These are phyloP conservation scores for Tenthredo distinguenda DNA, from an alignment of 2,888 invertebrate genomes.

Conservation along the genomic window DNA sequence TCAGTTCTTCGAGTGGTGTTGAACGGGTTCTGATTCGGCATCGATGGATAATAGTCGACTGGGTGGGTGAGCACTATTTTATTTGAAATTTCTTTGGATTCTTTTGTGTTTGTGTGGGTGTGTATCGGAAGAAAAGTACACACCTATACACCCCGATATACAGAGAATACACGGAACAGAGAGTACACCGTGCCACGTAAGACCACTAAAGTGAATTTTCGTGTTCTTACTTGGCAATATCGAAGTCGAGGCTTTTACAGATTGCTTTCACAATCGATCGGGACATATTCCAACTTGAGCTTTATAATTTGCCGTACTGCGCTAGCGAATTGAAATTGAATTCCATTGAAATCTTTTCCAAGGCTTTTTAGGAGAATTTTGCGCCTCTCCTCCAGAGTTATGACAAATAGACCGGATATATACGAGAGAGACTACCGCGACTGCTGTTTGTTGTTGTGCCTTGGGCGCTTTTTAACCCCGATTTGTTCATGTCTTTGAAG, in stretches of 20 bases:
- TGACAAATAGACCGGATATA: conserved; percentile 6
- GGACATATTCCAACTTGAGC: conserved; percentile 49
- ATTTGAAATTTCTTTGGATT: conserved; percentile 21
- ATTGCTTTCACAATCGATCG: conserved; percentile 50
- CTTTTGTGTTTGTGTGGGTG: background rate
- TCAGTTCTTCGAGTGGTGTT: background rate
- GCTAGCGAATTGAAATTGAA: conserved; percentile 45
- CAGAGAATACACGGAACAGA: conserved; percentile 28
- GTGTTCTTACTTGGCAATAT: conserved; percentile 51
- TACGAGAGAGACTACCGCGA: background rate
- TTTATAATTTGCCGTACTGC: conserved; percentile 45
- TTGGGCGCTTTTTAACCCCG: background rate
- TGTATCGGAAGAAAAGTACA: conserved; percentile 7
- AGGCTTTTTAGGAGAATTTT: conserved; percentile 21
- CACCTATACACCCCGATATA: background rate
- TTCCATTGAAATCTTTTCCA: conserved; percentile 47
- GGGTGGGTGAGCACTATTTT: conserved; percentile 22
- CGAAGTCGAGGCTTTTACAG: conserved; percentile 47
- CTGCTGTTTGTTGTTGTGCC: background rate
- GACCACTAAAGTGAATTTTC: conserved; percentile 48
- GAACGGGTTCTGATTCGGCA: background rate
- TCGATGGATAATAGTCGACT: conserved; percentile 9
- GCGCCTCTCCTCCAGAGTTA: conserved; percentile 19
- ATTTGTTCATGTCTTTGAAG: background rate
- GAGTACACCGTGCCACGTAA: conserved; percentile 37